These are phyloP conservation scores for Chymomyza procnemis DNA, from an alignment of 2,888 invertebrate species.

Conservation along the genomic window DNA sequence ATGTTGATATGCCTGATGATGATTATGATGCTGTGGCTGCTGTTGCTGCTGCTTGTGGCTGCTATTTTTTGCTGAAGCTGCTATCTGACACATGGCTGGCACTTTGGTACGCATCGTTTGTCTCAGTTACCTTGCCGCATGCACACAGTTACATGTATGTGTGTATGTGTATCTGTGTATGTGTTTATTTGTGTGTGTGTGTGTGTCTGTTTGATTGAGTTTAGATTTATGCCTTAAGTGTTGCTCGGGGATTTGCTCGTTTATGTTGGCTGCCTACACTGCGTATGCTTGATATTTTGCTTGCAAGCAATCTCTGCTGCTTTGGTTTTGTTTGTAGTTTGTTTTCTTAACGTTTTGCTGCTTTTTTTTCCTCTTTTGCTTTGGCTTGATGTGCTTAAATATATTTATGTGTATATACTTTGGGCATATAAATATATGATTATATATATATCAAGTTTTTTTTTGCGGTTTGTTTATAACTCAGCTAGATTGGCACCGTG, in stretches of 20 bases:
- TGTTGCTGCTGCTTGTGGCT: too few relatives aligned
- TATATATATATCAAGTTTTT: conserved; percentile 1
- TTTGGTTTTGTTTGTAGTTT: conserved; percentile 5
- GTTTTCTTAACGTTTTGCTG: not conserved
- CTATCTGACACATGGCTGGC: conserved; percentile 31
- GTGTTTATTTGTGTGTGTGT: not conserved
- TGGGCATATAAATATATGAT: conserved; percentile 8
- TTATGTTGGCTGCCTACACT: conserved; percentile 38
- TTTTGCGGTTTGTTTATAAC: conserved; percentile 29
- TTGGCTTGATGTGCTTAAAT: not conserved
- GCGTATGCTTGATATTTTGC: conserved; percentile 24
- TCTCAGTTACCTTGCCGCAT: conserved; percentile 49
- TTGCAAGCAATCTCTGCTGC: not conserved
- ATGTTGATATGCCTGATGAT: conserved; percentile 38
- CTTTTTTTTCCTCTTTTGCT: conserved; percentile 1
- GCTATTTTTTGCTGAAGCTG: not conserved
- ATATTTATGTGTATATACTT: conserved; percentile 21
- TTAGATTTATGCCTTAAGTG: conserved; percentile 70
- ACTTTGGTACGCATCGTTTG: conserved; percentile 48
- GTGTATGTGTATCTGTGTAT: not conserved
- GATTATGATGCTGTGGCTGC: conserved; percentile 32
- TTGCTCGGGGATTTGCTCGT: conserved; percentile 55
- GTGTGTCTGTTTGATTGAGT: conserved; percentile 48
- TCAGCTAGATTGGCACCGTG: conserved; percentile 26
- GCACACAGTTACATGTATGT: not conserved